Evolutionary conservation across 1,140 invertebrate species (phyloP).

Genomic region (Sycophaga agraensis): DNA sequence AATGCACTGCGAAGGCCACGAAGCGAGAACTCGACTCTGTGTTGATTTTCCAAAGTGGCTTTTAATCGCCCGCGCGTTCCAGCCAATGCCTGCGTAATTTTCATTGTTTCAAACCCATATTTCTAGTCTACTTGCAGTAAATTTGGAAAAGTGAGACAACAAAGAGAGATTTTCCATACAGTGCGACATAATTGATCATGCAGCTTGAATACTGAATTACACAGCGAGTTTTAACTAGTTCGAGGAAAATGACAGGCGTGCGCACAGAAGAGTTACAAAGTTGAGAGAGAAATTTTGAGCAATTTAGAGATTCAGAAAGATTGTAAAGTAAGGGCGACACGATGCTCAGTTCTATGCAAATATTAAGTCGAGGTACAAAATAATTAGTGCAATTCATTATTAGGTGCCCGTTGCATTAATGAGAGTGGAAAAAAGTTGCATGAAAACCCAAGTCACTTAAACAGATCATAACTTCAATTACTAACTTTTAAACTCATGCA

Average conservation of each 20-base stretch:
- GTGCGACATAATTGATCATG: neutral
- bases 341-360: neutral
- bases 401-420: constrained; percentile 1
- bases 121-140: no score
- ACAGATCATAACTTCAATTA: no score
- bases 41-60: no score
- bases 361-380: neutral
- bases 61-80: no score
- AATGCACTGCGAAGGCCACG: no score
- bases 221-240: neutral
- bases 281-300: neutral
- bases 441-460: constrained; percentile 27
- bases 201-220: neutral
- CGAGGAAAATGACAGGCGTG: no score
- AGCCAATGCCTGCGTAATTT: no score
- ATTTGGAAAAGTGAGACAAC: no score
- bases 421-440: constrained; percentile 20
- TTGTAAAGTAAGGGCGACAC: neutral
- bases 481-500: no score
- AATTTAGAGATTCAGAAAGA: neutral
- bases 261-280: neutral
- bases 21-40: no score
- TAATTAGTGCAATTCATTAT: constrained; percentile 6
- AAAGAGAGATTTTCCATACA: constrained; percentile 1
- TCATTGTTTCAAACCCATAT: no score